Base-by-base conservation (phyloP, 2,888 invertebrate genomes). In the Drosophila anomalipes region DNA sequence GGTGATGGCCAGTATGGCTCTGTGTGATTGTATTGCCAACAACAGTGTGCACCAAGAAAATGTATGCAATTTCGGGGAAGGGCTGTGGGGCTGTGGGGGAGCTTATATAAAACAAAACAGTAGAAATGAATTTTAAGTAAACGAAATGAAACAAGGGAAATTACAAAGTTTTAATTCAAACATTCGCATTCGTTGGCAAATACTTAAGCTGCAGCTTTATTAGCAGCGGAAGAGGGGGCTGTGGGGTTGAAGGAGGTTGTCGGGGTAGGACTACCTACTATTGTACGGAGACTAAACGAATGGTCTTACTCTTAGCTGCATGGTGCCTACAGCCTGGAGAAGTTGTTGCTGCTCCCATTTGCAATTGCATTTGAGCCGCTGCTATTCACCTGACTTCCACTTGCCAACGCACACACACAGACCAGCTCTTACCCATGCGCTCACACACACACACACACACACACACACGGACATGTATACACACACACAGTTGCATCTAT, bases 91-190 rank as follows among this genome's bases (percentile, higher is more conserved):
- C 37, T 22, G 30, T 47, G 22, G 49, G 19, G 54, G 1, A 22
- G 57, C 33, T 33, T 28, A 41, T 41, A 62, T 54, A 81, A 62
- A 64, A 68, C 67, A 77, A 77, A 89, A 73, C 74, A 67, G 80
- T 72, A 70, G 84, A 87, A 90, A 90, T 89, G 90, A 84, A 89
- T 90, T 89, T 88, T 83, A 82, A 86, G 86, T 85, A 83, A 86
- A 74, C 86, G 89, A 90, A 90, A 86, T 90, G 87, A 87, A 90
- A 87, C 87, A 90, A 86, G 87, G 89, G 90, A 87, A 87, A 87
- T 90, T 90, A 87, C 87, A 90, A 87, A 87, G 87, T 87, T 87
- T 87, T 87, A 87, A 87, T 87, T 86, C 87, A 87, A 87, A 86
- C 84, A 88, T 84, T 90, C 89, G 85, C 87, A 86, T 83, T 87